Conservation (phyloP, 2,888 invertebrate genomes). For the Sminthurinus aureus region DNA sequence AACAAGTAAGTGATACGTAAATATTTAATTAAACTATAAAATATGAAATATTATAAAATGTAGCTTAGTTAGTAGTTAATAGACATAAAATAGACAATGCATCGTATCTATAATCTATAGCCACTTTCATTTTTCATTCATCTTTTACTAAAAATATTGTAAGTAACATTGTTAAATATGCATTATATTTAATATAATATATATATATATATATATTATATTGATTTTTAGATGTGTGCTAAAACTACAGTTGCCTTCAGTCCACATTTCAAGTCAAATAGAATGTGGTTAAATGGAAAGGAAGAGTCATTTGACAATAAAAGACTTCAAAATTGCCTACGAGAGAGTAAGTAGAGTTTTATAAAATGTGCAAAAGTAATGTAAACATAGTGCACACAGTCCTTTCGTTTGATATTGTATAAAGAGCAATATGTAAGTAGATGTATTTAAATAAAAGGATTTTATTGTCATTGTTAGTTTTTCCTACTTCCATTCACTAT, state of each 20-base stretch:
- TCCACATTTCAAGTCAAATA: slow-evolving; percentile 75
- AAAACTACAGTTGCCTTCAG: slow-evolving; percentile 86
- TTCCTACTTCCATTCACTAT: background rate
- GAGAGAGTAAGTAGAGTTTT: slow-evolving; percentile 73
- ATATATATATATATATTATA: background rate
- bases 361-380: background rate
- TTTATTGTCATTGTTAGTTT: background rate
- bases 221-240: slow-evolving; percentile 75
- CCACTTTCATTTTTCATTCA: too few species aligned
- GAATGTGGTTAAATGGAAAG: slow-evolving; percentile 88
- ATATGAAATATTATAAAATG: background rate
- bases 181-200: too few species aligned
- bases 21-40: background rate
- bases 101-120: too few species aligned
- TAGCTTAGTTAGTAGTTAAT: background rate
- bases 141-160: background rate
- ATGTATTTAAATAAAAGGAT: too few species aligned
- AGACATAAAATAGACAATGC: too few species aligned
- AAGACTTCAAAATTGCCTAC: slow-evolving; percentile 79
- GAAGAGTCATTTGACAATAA: slow-evolving; percentile 77
- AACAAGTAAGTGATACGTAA: slow-evolving; percentile 77
- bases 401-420: background rate
- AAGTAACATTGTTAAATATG: background rate
- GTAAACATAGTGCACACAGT: too few species aligned
- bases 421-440: background rate